phyloP scores from a whole-genome alignment of 2,888 invertebrate genomes.

The Drosophila hamatofila region DNA sequence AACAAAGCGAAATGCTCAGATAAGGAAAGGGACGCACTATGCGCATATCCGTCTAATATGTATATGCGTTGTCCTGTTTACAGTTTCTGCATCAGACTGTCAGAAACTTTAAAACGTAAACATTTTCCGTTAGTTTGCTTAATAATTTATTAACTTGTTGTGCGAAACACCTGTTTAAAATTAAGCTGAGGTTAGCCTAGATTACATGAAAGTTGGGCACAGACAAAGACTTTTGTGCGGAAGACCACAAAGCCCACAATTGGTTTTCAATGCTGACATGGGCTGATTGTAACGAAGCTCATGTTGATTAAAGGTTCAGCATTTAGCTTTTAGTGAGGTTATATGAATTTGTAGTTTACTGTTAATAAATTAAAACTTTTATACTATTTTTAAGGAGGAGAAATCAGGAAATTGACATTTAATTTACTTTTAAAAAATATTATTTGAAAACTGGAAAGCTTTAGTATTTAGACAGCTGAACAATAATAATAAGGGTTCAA shows the following conservation, averaged over 20 bases:
- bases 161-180: conserved; percentile 8
- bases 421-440: background rate
- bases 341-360: background rate
- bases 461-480: background rate
- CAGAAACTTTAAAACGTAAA: conserved; percentile 10
- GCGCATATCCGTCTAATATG: background rate
- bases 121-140: conserved; percentile 10
- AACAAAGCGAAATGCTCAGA: conserved; percentile 12
- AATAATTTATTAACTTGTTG: conserved; percentile 33
- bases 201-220: background rate
- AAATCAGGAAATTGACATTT: background rate
- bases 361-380: background rate
- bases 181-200: background rate
- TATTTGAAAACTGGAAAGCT: background rate
- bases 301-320: background rate
- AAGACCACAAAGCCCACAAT: conserved; percentile 5
- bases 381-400: background rate
- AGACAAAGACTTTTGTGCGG: background rate
- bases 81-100: background rate
- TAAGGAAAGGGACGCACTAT: conserved; percentile 1
- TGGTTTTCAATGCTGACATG: background rate
- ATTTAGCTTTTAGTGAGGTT: background rate
- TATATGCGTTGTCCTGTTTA: background rate
- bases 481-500: background rate
- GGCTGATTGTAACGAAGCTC: background rate